Conservation (phyloP, 1,140 invertebrate genomes). For the Drosophila kurseongensis region DNA sequence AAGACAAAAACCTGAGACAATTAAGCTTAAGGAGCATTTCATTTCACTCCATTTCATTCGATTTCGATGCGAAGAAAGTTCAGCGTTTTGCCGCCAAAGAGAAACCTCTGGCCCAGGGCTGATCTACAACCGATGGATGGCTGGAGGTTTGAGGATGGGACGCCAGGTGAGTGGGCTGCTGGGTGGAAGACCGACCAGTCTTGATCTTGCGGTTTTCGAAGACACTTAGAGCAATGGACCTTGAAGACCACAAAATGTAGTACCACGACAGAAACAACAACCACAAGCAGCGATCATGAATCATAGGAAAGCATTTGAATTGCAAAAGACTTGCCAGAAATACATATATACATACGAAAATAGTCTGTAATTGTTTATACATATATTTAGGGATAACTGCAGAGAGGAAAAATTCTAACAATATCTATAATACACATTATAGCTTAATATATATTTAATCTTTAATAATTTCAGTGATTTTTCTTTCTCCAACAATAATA, state of each 20-base stretch:
- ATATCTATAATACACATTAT: neutral
- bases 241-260: conserved; percentile 54
- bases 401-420: neutral
- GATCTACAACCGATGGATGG: conserved; percentile 50
- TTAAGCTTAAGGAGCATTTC: conserved; percentile 83
- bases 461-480: too few relatives aligned
- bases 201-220: conserved; percentile 48
- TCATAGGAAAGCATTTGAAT: conserved; percentile 71
- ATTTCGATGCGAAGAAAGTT: conserved; percentile 75
- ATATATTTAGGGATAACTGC: conserved; percentile 15
- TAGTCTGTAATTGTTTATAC: conserved; percentile 41
- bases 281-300: conserved; percentile 41
- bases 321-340: conserved; percentile 63
- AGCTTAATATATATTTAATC: too few relatives aligned
- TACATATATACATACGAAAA: conserved; percentile 53
- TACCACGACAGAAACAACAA: conserved; percentile 21
- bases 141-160: conserved; percentile 15
- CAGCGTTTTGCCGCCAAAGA: conserved; percentile 53
- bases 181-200: conserved; percentile 15
- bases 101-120: conserved; percentile 64
- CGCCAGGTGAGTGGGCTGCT: conserved; percentile 30
- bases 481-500: too few relatives aligned
- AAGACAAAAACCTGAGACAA: conserved; percentile 66
- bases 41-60: conserved; percentile 68
- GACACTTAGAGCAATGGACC: conserved; percentile 59